A percentile compares a stretch with the other conserved stretches of the same genome.
These are phyloP conservation scores for Epinephelus moara DNA, from an alignment of 2,113 vertebrate species.

Conservation along the genomic window DNA sequence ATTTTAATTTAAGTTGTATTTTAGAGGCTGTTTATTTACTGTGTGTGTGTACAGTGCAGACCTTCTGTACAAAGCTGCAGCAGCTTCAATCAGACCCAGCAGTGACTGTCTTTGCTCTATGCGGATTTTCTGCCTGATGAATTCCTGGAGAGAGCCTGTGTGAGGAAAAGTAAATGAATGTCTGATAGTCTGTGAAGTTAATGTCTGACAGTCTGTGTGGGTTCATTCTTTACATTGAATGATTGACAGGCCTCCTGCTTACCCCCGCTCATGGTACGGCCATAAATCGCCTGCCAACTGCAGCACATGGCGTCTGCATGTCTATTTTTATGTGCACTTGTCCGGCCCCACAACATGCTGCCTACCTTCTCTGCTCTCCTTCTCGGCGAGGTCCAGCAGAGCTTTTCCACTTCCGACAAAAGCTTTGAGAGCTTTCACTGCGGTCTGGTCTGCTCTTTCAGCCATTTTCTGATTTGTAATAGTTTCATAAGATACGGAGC, in stretches of 20 bases:
- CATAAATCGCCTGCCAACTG: constrained; percentile 25
- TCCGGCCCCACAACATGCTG: constrained; percentile 15
- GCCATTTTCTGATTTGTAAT: constrained; percentile 34
- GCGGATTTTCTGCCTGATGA: constrained; percentile 62
- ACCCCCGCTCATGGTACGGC: background rate
- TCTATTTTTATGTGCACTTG: constrained; percentile 59
- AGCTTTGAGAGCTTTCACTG: constrained; percentile 36
- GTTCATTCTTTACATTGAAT: constrained; percentile 17
- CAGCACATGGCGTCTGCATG: constrained; percentile 1
- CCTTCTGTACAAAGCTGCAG: constrained; percentile 61
- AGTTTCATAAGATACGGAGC: constrained; percentile 8
- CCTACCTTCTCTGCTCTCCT: constrained; percentile 63
- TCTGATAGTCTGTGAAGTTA: constrained; percentile 20
- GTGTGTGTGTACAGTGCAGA: background rate
- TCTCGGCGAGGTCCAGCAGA: constrained; percentile 60
- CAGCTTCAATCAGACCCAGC: constrained; percentile 62
- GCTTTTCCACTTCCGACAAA: constrained; percentile 57
- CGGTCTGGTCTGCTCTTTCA: background rate
- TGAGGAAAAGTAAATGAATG: background rate
- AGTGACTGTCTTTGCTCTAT: constrained; percentile 55
- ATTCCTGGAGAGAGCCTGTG: constrained; percentile 48
- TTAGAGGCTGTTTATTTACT: background rate
- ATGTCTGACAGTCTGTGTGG: background rate
- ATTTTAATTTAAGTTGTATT: background rate
- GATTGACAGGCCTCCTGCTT: constrained; percentile 52